Conservation (phyloP, 2,797 vertebrate genomes). For the Masticophis lateralis region DNA sequence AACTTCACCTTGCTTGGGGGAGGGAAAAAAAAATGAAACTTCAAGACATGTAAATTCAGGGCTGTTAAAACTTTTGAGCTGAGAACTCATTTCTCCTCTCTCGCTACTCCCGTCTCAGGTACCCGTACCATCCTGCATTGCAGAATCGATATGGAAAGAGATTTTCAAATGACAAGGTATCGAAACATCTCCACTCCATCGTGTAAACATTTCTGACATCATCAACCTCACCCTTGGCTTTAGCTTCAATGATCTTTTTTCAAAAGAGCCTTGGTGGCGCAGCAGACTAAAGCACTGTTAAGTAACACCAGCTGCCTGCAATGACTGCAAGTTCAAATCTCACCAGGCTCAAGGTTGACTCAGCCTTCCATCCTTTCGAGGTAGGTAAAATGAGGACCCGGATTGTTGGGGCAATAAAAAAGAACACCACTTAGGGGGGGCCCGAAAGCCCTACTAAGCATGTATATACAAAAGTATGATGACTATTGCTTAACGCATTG, state of each 20-base stretch:
- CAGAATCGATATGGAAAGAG: constrained; percentile 14
- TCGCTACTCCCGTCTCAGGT: not conserved
- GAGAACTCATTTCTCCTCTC: not conserved
- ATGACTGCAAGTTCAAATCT: no score
- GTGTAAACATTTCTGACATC: constrained; percentile 1
- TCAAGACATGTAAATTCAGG: not conserved
- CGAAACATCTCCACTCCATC: not conserved
- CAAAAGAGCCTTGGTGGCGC: no score
- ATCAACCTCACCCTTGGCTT: not conserved
- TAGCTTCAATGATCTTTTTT: not conserved
- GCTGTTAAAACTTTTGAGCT: not conserved
- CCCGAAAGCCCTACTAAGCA: no score
- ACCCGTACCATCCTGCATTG: constrained; percentile 16
- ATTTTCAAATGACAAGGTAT: not conserved
- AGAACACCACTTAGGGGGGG: no score
- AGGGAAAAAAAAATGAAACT: not conserved
- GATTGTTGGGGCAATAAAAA: no score
- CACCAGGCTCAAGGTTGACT: no score
- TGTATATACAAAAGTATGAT: no score
- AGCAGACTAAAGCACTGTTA: no score
- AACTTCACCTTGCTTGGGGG: not conserved
- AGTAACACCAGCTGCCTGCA: no score
- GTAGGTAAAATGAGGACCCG: no score
- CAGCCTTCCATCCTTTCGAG: no score
- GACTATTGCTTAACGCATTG: no score